These are phyloP conservation scores for Hoplodrina blanda DNA, from an alignment of 2,888 invertebrate genomes.

Conservation along the genomic window DNA sequence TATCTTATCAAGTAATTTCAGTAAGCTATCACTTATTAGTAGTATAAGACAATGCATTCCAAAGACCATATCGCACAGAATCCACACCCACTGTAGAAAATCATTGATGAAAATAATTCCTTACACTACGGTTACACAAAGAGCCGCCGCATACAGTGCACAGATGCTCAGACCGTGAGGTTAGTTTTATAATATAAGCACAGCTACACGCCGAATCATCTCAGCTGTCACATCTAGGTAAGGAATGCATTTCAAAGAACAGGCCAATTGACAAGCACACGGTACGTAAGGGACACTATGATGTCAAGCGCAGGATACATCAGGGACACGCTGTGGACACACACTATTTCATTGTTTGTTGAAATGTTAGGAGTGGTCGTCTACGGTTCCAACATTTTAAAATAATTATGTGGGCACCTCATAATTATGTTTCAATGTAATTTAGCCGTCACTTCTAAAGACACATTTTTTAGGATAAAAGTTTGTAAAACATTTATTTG, in stretches of 20 bases:
- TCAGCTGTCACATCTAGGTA: conserved; percentile 10
- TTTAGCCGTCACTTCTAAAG: too few species aligned
- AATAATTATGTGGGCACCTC: too few species aligned
- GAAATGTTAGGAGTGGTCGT: too few species aligned
- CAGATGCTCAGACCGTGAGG: conserved; percentile 32
- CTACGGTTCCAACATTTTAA: too few species aligned
- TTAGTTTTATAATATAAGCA: conserved; percentile 51
- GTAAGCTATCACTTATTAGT: too few species aligned
- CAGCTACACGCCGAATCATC: conserved; percentile 23
- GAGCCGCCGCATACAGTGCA: conserved; percentile 35
- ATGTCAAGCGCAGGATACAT: conserved; percentile 43
- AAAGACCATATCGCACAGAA: conserved; percentile 19
- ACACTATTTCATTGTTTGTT: too few species aligned
- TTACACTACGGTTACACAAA: neutral
- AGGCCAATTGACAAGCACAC: conserved; percentile 3
- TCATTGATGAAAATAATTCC: neutral
- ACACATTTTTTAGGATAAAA: too few species aligned
- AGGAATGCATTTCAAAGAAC: neutral
- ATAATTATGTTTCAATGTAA: too few species aligned
- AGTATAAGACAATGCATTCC: neutral
- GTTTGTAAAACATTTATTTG: too few species aligned
- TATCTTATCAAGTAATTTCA: neutral
- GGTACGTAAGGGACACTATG: neutral
- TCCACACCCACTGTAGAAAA: neutral
- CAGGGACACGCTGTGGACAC: neutral